Conservation (phyloP, 2,888 invertebrate species). For the Leptarthrus brevirostris region DNA sequence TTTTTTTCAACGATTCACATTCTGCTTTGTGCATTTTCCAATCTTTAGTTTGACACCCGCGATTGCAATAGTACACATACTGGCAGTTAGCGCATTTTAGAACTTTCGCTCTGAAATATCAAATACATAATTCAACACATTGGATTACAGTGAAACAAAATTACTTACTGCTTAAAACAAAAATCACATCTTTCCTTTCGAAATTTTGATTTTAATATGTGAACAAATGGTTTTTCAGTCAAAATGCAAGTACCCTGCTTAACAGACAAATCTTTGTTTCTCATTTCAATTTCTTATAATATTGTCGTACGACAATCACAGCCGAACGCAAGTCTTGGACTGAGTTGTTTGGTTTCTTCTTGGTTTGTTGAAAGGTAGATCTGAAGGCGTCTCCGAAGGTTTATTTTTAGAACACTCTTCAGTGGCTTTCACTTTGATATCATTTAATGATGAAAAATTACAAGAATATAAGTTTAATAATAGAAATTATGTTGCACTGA, state of each 20-base stretch:
- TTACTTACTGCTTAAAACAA: conserved; percentile 78
- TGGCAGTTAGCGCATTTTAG: conserved; percentile 86
- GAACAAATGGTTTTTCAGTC: conserved; percentile 81
- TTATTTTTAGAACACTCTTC: too few species aligned
- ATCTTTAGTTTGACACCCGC: conserved; percentile 81
- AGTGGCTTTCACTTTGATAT: too few species aligned
- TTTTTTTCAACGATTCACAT: conserved; percentile 79
- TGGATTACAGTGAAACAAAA: not conserved
- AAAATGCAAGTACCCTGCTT: conserved; percentile 76
- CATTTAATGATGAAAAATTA: too few species aligned
- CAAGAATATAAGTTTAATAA: too few species aligned
- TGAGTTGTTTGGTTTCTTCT: too few species aligned
- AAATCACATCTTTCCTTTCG: conserved; percentile 79
- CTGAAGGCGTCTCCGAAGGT: too few species aligned
- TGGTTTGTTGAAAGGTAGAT: too few species aligned
- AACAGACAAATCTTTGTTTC: conserved; percentile 60
- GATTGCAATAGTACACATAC: conserved; percentile 85
- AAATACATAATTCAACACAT: not conserved
- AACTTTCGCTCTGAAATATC: conserved; percentile 73
- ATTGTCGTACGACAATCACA: too few species aligned
- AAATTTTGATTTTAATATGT: conserved; percentile 77
- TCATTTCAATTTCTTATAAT: too few species aligned
- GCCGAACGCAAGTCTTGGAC: too few species aligned
- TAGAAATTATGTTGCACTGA: too few species aligned
- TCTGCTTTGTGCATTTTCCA: conserved; percentile 88